A percentile compares a stretch with the other conserved stretches of the same genome.
Evolutionary conservation across 2,797 vertebrate species (phyloP).

Genomic region (Eremophila alpestris): DNA sequence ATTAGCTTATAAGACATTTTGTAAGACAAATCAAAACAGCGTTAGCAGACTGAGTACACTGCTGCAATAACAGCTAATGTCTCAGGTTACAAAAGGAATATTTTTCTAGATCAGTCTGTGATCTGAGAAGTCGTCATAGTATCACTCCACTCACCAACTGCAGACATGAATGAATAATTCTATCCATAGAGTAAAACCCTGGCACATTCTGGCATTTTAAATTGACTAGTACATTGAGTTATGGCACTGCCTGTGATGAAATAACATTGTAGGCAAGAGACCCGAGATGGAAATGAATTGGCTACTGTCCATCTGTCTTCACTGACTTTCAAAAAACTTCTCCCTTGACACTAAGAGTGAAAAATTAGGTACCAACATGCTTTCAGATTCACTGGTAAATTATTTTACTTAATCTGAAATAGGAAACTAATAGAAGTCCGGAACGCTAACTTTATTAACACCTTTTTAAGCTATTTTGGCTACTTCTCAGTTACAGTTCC

Average conservation of each 20-base stretch:
- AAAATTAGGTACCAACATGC: neutral
- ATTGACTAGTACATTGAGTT: slow-evolving; percentile 44
- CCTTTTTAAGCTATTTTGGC: neutral
- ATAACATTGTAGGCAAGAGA: neutral
- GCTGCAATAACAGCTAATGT: neutral
- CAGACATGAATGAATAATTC: slow-evolving; percentile 59
- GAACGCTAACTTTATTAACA: neutral
- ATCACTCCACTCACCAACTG: slow-evolving; percentile 21
- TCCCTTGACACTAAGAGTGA: neutral
- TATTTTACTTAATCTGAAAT: neutral
- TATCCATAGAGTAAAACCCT: slow-evolving; percentile 39
- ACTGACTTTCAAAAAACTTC: slow-evolving; percentile 24
- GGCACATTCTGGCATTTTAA: slow-evolving; percentile 44
- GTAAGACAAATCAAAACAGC: slow-evolving; percentile 11
- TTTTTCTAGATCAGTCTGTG: slow-evolving; percentile 32
- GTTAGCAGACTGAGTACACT: neutral
- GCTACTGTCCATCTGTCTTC: slow-evolving; percentile 30
- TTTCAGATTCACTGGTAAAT: slow-evolving; percentile 7
- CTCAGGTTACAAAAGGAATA: slow-evolving; percentile 14
- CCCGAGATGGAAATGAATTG: slow-evolving; percentile 33
- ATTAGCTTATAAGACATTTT: slow-evolving; percentile 30
- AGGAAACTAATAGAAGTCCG: neutral
- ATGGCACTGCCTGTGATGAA: slow-evolving; percentile 25
- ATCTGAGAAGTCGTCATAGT: slow-evolving; percentile 17
- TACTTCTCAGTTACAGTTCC: neutral